Evolutionary conservation across 2,888 invertebrate species (phyloP), one percentile per base, ranked within the genome.

Genomic region (Penaeus monodon): DNA sequence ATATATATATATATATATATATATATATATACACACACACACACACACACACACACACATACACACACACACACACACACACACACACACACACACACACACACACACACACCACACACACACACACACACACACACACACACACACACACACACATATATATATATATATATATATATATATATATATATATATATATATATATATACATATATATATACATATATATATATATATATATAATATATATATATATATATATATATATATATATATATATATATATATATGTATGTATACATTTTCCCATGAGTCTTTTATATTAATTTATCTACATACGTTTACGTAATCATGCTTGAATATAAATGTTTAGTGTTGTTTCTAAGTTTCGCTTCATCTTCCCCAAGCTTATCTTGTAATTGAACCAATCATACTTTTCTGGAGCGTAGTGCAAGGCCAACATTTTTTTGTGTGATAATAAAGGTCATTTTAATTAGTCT

Each of bases 1-100:
- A 68, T 68, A 68, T 68, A 68, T 68, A 68, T 68, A 68, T 68
- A 68, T 68, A 68, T 68, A 68, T 68, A 68, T 68, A 68, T 68
- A 68, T 68, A 68, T 68, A 68, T 68, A 68, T 14, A 8, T 68
- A 68, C 14, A 68, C 14, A 68, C 27, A 68, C 14, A 68, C 14
- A 68, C 14, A 68, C 14, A 68, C 14, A 68, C 14, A 68, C 14
- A 68, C 14, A 68, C 14, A 68, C 14, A 68, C 14, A 68, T 68
- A 68, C 14, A 68, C 14, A 68, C 14, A 68, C 14, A 68, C 14
- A 68, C 14, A 68, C 14, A 68, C 27, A 68, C 27, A 7, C 14
- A 68, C 14, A 68, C 14, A 68, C 14, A 68, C 27, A 68, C 14
- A 68, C 14, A 68, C 14, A 68, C 8, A 68, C 14, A 68, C 14